Conservation (phyloP, 2,113 vertebrate species). For the Mandrillus leucophaeus region DNA sequence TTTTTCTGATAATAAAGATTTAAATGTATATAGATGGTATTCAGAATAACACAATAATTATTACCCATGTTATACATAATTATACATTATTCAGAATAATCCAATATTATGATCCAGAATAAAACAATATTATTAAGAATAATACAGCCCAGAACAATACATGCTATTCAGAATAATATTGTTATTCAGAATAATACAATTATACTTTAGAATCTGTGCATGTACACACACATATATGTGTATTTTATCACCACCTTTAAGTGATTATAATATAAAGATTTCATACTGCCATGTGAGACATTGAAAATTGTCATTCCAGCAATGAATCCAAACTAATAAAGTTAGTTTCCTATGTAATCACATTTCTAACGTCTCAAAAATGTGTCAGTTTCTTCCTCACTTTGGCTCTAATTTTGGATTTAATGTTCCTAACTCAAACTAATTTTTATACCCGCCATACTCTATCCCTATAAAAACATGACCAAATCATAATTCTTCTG, state of each 20-base stretch:
- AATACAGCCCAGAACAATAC: not conserved
- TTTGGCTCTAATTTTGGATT: not conserved
- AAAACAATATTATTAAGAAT: not conserved
- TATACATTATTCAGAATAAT: not conserved
- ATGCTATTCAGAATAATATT: not conserved
- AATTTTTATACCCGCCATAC: not conserved
- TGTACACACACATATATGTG: not conserved
- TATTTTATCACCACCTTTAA: not conserved
- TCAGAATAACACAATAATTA: not conserved
- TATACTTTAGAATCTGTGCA: not conserved
- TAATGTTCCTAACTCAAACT: not conserved
- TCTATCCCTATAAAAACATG: not conserved
- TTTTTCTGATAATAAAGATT: not conserved
- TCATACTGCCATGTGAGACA: not conserved
- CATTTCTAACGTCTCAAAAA: slow-evolving; percentile 21
- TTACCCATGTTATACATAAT: not conserved
- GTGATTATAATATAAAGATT: not conserved
- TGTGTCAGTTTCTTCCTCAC: not conserved
- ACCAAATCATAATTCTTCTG: not conserved
- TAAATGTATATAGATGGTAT: not conserved
- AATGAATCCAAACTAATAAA: slow-evolving; percentile 37
- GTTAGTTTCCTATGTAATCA: not conserved
- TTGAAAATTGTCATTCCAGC: slow-evolving; percentile 25
- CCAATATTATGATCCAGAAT: not conserved
- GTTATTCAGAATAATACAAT: not conserved